Evolutionary conservation across 2,797 vertebrate genomes (phyloP), one percentile per base, ranked within the genome.

Genomic region (Rhinichthys osculus): DNA sequence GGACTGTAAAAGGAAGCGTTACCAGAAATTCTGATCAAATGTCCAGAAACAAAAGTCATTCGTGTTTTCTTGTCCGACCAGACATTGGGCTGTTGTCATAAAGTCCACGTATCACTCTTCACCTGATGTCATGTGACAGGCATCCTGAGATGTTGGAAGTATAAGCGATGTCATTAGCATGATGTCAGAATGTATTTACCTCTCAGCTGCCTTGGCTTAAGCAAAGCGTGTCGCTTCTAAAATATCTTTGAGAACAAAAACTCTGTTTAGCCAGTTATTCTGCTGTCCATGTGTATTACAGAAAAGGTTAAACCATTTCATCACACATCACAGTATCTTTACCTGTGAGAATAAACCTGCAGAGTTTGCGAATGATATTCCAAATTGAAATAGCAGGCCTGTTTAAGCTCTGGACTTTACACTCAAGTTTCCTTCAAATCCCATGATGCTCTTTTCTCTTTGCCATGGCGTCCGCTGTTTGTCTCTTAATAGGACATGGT

Each of bases 401-500:
- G 44, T 77, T 88, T 79, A 84, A 81, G 70, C 40, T 44, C 62
- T 72, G 44, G 69, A 27, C 74, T 76, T 83, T 35, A 27, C 66
- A 42, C n/a, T 72, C 21, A 64, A 62, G 54, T 81, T 86, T 71
- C 52, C 27, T 81, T 85, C 27, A 84, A 87, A 88, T 89, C 88
- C 85, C 82, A 83, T 21, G 78, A 69, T 9, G 19, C 81, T 77
- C 81, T 81, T 83, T 84, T 89, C 69, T 81, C 78, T 47, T 83
- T 50, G 52, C 62, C 86, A 62, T 87, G 84, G 79, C 80, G 27
- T 54, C 76, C 27, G 30, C 77, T 85, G 82, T 92, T 89, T 83
- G 77, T 78, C 85, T 89, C 67, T 86, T 90, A 88, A 89, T 85
- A 73, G 86, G 78, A 87, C 87, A 88, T 74, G 88, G 85, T 84